Evolutionary conservation across 1,140 invertebrate species (phyloP).

Genomic region (Popillia japonica): DNA sequence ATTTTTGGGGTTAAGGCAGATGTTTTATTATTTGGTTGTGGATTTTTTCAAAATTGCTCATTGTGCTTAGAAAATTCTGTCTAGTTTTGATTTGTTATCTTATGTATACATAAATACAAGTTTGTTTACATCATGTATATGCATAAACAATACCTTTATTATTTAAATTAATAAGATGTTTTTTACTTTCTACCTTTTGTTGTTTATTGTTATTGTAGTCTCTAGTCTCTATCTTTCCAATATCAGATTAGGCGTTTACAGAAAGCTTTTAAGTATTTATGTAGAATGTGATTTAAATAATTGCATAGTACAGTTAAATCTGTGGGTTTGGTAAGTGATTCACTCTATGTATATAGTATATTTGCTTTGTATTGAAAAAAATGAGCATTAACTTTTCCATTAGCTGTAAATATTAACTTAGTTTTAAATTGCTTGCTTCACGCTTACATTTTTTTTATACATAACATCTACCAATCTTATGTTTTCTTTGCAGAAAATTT

Average conservation of each 20-base stretch:
- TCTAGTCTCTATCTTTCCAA: neutral
- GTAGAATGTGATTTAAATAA: neutral
- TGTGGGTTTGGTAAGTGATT: neutral
- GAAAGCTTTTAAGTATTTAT: neutral
- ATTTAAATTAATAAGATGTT: neutral
- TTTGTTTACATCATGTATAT: neutral
- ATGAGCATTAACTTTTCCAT: neutral
- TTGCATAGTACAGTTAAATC: neutral
- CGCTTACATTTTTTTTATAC: neutral
- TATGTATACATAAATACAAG: neutral
- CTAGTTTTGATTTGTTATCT: neutral
- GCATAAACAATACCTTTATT: neutral
- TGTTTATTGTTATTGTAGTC: neutral
- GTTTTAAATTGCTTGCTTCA: neutral
- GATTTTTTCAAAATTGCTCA: neutral
- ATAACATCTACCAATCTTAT: no score
- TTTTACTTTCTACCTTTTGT: neutral
- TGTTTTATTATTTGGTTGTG: neutral
- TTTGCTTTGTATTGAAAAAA: neutral
- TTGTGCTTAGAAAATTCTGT: neutral
- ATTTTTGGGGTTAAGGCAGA: conserved; percentile 14
- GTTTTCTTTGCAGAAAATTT: conserved; percentile 19
- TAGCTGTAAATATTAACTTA: neutral
- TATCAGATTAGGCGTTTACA: neutral
- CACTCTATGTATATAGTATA: neutral